These are phyloP conservation scores for Phaedon cochleariae DNA, from an alignment of 2,888 invertebrate genomes.

Conservation along the genomic window DNA sequence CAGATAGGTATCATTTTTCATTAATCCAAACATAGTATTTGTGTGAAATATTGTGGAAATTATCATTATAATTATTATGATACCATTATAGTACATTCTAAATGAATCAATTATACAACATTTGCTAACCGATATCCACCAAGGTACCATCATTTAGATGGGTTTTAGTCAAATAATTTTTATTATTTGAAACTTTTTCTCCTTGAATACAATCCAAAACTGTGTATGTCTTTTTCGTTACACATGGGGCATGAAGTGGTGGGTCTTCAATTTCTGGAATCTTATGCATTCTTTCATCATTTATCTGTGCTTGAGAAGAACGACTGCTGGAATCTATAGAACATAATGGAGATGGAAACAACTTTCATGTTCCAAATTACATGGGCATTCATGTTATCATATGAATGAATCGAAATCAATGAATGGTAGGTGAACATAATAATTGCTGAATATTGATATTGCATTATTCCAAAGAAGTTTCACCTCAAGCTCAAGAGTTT, in stretches of 20 bases:
- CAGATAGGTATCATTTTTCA: not conserved
- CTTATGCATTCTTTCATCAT: not conserved
- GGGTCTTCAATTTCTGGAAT: not conserved
- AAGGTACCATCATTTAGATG: slow-evolving; percentile 1
- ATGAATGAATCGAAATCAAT: not conserved
- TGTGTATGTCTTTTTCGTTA: too few species aligned
- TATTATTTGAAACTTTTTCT: slow-evolving; percentile 1
- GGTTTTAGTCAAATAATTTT: not conserved
- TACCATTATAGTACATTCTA: not conserved
- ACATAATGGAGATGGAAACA: not conserved
- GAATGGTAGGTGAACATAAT: not conserved
- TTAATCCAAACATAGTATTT: too few species aligned
- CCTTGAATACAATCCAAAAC: not conserved
- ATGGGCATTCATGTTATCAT: too few species aligned
- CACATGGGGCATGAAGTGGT: too few species aligned
- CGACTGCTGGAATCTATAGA: not conserved
- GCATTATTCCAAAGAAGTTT: too few species aligned
- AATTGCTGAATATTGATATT: too few species aligned
- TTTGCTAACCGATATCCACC: slow-evolving; percentile 1
- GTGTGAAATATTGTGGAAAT: too few species aligned
- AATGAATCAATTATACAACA: not conserved
- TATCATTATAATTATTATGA: not conserved
- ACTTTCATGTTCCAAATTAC: too few species aligned
- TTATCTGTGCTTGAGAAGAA: slow-evolving; percentile 2
- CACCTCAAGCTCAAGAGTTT: too few species aligned